Conservation (phyloP, 2,797 vertebrate genomes). For the Lepus oiostolus region DNA sequence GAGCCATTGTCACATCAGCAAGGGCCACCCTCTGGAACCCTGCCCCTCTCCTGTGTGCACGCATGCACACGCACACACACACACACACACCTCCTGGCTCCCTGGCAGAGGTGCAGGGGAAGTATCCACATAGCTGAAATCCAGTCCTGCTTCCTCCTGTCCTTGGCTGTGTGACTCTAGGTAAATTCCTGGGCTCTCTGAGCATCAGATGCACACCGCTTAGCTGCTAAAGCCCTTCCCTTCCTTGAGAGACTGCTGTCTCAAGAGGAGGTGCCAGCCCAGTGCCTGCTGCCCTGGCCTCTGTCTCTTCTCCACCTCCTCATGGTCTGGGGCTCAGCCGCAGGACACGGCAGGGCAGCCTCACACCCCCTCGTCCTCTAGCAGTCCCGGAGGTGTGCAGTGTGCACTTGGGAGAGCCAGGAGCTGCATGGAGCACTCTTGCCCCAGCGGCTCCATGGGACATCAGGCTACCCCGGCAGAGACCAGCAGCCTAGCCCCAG, state of each 20-base stretch:
- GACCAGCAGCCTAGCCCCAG: constrained; percentile 5
- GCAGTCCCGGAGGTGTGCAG: neutral
- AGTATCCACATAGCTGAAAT: constrained; percentile 15
- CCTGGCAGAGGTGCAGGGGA: constrained; percentile 22
- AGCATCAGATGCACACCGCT: constrained; percentile 21
- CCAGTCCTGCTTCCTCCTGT: constrained; percentile 25
- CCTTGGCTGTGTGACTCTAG: constrained; percentile 36
- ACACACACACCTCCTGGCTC: neutral
- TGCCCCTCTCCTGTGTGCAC: neutral
- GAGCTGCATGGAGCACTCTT: neutral
- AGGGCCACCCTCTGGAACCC: constrained; percentile 13
- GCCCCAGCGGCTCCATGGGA: neutral
- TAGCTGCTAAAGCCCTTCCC: neutral
- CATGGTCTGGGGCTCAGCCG: neutral
- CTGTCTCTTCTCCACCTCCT: neutral
- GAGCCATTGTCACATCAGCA: constrained; percentile 33
- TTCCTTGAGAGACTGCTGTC: neutral
- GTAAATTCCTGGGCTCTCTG: constrained; percentile 59
- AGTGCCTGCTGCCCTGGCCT: neutral
- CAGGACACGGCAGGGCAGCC: constrained; percentile 1
- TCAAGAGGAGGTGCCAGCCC: constrained; percentile 10
- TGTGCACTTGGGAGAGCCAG: constrained; percentile 29
- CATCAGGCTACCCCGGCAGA: neutral
- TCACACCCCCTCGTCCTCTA: neutral
- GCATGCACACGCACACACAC: neutral